phyloP scores from a whole-genome alignment of 2,888 invertebrate species.

The Stenotaenia linearis region DNA sequence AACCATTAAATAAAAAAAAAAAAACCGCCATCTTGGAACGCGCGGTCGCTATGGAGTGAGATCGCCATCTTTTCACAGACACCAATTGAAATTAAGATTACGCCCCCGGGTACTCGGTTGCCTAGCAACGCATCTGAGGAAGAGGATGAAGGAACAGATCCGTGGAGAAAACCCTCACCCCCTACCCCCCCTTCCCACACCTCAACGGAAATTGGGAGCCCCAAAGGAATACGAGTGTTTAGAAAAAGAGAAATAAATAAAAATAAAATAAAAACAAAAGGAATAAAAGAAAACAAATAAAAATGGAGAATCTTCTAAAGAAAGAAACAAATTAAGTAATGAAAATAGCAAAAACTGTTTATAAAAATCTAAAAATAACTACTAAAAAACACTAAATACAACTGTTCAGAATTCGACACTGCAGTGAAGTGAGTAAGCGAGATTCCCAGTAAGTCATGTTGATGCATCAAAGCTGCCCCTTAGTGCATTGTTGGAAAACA shows the following conservation, averaged over 20 bases:
- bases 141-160: background rate
- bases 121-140: background rate
- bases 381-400: too few relatives aligned
- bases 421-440: too few relatives aligned
- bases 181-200: background rate
- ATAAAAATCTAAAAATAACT: background rate
- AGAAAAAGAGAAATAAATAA: background rate
- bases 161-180: background rate
- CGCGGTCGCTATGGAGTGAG: background rate
- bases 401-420: too few relatives aligned
- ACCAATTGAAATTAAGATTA: background rate
- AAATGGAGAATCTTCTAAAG: background rate
- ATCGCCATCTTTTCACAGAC: background rate
- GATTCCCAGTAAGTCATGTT: too few relatives aligned
- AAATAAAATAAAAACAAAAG: background rate
- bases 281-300: background rate
- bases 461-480: too few relatives aligned
- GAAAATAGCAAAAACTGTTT: background rate
- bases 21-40: background rate
- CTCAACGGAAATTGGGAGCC: background rate
- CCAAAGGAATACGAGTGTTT: background rate
- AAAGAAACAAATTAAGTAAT: background rate
- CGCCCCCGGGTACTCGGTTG: background rate
- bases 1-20: constrained; percentile 3
- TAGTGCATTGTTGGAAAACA: too few relatives aligned